Evolutionary conservation across 2,888 invertebrate species (phyloP).

Genomic region (Eupithecia tripunctaria): DNA sequence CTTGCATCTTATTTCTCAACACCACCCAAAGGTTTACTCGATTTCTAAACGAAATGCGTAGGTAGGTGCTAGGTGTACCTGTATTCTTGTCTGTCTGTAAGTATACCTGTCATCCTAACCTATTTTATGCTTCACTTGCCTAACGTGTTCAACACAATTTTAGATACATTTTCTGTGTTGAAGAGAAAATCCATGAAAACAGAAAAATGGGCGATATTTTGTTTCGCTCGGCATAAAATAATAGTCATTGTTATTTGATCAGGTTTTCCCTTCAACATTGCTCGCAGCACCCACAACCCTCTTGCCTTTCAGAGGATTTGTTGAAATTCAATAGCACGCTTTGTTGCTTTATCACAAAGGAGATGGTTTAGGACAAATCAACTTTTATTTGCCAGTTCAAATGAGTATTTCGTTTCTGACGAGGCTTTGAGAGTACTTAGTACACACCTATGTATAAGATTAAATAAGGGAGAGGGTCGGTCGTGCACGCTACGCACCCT

Average conservation of each 20-base stretch:
- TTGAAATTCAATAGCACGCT: conserved; percentile 66
- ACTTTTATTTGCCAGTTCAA: conserved; percentile 44
- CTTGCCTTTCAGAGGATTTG: conserved; percentile 57
- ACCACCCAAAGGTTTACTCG: not conserved
- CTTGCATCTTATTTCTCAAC: conserved; percentile 12
- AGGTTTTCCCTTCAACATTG: conserved; percentile 54
- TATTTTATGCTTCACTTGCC: conserved; percentile 62
- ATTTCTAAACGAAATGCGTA: conserved; percentile 35
- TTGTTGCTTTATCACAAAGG: conserved; percentile 62
- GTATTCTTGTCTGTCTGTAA: conserved; percentile 17
- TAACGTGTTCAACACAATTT: conserved; percentile 32
- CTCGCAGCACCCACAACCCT: conserved; percentile 45
- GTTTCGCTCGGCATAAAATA: conserved; percentile 36
- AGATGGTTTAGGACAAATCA: conserved; percentile 43
- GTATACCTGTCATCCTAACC: too few relatives aligned
- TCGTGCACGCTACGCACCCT: not conserved
- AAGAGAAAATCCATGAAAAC: conserved; percentile 16
- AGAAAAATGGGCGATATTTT: conserved; percentile 27
- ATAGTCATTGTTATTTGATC: conserved; percentile 52
- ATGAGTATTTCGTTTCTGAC: conserved; percentile 7
- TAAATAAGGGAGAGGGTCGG: not conserved
- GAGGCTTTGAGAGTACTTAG: conserved; percentile 7
- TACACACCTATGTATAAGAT: conserved; percentile 2
- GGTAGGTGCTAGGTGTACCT: conserved; percentile 30
- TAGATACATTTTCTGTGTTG: conserved; percentile 1